phyloP scores from a whole-genome alignment of 2,888 invertebrate genomes.

The Dioctria rufipes region DNA sequence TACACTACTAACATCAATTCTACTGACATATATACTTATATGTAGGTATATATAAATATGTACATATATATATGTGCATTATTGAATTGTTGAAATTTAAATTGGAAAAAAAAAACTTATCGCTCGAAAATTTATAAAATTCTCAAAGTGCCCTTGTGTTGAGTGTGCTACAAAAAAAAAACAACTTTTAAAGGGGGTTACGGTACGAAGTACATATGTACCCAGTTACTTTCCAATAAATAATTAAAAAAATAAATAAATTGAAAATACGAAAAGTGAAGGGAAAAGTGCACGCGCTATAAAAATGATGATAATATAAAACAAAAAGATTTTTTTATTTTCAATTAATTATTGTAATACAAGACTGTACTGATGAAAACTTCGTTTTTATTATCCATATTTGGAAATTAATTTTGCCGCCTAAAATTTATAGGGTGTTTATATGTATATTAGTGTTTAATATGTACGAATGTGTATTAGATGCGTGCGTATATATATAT shows the following conservation, averaged over 20 bases:
- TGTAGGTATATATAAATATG: too few relatives aligned
- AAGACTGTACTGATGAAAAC: background rate
- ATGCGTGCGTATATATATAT: too few relatives aligned
- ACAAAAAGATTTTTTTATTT: slow-evolving; percentile 9
- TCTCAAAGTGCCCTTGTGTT: background rate
- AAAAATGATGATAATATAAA: slow-evolving; percentile 34
- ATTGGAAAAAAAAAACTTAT: background rate
- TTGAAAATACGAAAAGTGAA: slow-evolving; percentile 14
- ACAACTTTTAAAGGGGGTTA: background rate
- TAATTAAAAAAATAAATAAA: background rate
- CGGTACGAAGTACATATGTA: too few relatives aligned
- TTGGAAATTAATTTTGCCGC: slow-evolving; percentile 30
- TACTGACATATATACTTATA: too few relatives aligned
- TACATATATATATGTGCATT: too few relatives aligned
- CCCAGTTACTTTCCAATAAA: too few relatives aligned
- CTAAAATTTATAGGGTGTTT: slow-evolving; percentile 20
- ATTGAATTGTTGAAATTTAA: background rate
- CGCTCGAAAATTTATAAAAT: slow-evolving; percentile 21
- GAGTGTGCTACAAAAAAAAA: background rate
- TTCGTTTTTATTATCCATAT: too few relatives aligned
- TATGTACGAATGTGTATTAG: too few relatives aligned
- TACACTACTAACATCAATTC: too few relatives aligned
- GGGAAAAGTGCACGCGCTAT: slow-evolving; percentile 7
- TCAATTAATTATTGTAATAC: slow-evolving; percentile 1
- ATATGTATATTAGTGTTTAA: background rate